A percentile compares a stretch with the other conserved stretches of the same genome.
These are phyloP conservation scores for Mastigias papua DNA, from an alignment of 30 jellyfish, hydroid and myxozoan species.

Conservation along the genomic window DNA sequence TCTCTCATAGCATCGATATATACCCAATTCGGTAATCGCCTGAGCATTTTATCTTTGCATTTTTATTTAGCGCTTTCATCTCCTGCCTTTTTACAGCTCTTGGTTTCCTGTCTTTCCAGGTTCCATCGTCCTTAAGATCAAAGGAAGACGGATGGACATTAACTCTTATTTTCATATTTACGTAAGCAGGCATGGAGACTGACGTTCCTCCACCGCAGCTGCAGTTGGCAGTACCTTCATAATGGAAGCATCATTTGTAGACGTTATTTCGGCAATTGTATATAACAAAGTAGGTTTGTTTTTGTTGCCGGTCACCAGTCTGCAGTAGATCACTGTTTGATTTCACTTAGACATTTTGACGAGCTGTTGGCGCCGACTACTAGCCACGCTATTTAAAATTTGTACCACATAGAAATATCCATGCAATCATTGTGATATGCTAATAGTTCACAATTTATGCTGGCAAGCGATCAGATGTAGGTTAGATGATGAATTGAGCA, in stretches of 20 bases:
- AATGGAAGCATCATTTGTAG: neutral
- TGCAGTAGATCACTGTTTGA: neutral
- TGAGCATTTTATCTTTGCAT: neutral
- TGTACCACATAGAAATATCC: too few species aligned
- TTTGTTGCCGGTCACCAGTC: too few species aligned
- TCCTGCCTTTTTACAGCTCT: neutral
- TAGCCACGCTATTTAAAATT: too few species aligned
- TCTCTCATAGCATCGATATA: too few species aligned
- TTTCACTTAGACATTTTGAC: neutral
- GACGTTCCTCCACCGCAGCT: neutral
- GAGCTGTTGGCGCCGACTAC: too few species aligned
- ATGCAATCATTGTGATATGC: too few species aligned
- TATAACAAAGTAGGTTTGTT: too few species aligned
- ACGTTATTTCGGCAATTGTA: neutral
- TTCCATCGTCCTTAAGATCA: constrained; percentile 38
- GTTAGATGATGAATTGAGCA: too few species aligned
- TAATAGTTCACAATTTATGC: too few species aligned
- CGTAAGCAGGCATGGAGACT: neutral
- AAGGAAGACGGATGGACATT: neutral
- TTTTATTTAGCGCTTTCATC: neutral
- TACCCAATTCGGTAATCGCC: too few species aligned
- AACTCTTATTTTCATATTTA: neutral
- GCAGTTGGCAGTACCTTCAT: neutral
- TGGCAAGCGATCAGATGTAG: too few species aligned
- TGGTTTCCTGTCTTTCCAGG: constrained; percentile 9